These are phyloP conservation scores for Uloborus plumipes DNA, from an alignment of 2,888 invertebrate genomes.

Conservation along the genomic window DNA sequence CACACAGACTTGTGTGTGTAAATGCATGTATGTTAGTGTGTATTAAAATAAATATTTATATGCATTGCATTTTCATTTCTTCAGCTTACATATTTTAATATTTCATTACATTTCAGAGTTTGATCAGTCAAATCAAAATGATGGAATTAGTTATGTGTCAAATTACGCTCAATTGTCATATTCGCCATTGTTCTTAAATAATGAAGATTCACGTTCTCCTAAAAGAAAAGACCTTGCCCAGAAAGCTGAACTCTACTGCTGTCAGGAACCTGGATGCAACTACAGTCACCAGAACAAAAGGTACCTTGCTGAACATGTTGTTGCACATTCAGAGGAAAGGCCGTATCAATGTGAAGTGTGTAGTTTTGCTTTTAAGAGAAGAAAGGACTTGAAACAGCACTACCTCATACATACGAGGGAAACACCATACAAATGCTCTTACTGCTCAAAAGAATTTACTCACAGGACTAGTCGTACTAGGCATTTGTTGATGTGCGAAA, in stretches of 20 bases:
- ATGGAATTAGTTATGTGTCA: no score
- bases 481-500: not conserved
- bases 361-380: slow-evolving; percentile 26
- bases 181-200: no score
- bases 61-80: no score
- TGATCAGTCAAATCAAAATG: no score
- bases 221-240: no score
- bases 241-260: slow-evolving; percentile 12
- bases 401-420: slow-evolving; percentile 33
- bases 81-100: no score
- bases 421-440: slow-evolving; percentile 22
- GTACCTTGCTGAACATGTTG: slow-evolving; percentile 17
- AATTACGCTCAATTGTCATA: no score
- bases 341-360: slow-evolving; percentile 26
- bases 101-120: no score
- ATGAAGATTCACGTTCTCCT: no score
- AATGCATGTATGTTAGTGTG: no score
- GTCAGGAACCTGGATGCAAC: slow-evolving; percentile 10
- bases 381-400: slow-evolving; percentile 34
- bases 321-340: slow-evolving; percentile 21
- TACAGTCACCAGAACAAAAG: slow-evolving; percentile 12
- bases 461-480: slow-evolving; percentile 27
- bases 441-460: slow-evolving; percentile 23
- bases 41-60: no score
- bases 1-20: no score